Evolutionary conservation across 2,888 invertebrate genomes (phyloP).

Genomic region (Dioctria linearis): DNA sequence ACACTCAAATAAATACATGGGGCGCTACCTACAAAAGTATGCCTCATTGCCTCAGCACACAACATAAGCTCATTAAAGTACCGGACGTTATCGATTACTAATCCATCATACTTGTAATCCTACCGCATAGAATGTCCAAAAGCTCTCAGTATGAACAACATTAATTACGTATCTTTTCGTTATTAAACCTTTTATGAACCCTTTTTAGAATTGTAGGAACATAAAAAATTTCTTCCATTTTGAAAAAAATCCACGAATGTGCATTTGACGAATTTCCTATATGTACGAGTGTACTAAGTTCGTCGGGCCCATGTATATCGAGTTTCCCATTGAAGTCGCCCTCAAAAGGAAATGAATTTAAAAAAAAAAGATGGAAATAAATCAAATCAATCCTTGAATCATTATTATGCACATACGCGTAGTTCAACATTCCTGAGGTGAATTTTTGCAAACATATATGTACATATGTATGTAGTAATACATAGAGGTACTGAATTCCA

Average conservation of each 20-base stretch:
- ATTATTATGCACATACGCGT: conserved; percentile 42
- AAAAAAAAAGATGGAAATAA: conserved; percentile 7
- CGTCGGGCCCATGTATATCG: background rate
- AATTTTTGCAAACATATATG: conserved; percentile 15
- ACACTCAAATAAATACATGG: too few relatives aligned
- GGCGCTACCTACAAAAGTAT: too few relatives aligned
- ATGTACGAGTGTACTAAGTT: too few relatives aligned
- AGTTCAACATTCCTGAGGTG: conserved; percentile 22
- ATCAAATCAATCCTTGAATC: conserved; percentile 40
- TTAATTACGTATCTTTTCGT: too few relatives aligned
- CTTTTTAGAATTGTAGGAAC: background rate
- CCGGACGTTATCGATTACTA: too few relatives aligned
- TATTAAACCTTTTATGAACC: too few relatives aligned
- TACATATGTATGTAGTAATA: background rate
- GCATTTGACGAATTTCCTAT: conserved; percentile 4
- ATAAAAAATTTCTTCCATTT: conserved; percentile 22
- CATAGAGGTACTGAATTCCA: background rate
- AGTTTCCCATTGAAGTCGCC: conserved; percentile 7
- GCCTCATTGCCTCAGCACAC: too few relatives aligned
- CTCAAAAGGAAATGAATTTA: background rate
- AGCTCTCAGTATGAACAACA: too few relatives aligned
- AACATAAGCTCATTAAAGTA: too few relatives aligned
- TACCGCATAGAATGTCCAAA: too few relatives aligned
- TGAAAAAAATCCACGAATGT: background rate
- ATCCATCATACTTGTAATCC: too few relatives aligned